Base-by-base conservation (phyloP, 1,140 invertebrate species). In the Drosophila nigromelanica region DNA sequence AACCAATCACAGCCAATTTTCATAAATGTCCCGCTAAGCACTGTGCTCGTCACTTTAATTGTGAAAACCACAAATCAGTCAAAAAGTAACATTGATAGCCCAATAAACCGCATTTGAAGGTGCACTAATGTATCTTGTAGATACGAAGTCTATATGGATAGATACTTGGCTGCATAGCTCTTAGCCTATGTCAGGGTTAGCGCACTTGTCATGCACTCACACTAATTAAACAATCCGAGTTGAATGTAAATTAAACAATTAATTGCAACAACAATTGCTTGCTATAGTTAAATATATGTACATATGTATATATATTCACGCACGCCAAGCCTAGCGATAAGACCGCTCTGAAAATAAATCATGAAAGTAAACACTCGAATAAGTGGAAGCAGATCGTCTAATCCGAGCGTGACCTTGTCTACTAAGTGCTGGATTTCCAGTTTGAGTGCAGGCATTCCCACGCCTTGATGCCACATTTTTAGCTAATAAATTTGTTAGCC, bases 381-480 rank as follows among this genome's bases (percentile, higher is more conserved):
- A 40, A 50, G 40, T 50, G 45, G 33, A 33, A 37, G 63, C 60
- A 67, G 47, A 66, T 82, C 37, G 50, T 62, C 37, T 74, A 52
- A 58, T 15, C 24, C 24, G 45, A 45, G 21, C 37, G 11, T 45
- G 76, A 79, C 82, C 82, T 89, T 87, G 64, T 54, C 40, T 56
- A 12, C 30, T 12, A 63, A 39, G 54, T 24, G 48, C 55, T 56
- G 35, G 14, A 73, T 18, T 60, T 60, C 11, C 42, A 59, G 45
- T 39, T 54, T 33, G 58, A 69, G 58, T 80, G 71, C 63, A 73
- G 48, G 48, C 72, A 89, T 87, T 87, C 83, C 83, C 83, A 87
- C 85, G 83, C 83, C 79, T 72, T 47, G 81, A 60, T 64, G 60
- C 78, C 60, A 48, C 80, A 70, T 60, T 76, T 74, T 78, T 55